phyloP scores from a whole-genome alignment of 2,113 vertebrate genomes.

The Pangasianodon hypophthalmus region DNA sequence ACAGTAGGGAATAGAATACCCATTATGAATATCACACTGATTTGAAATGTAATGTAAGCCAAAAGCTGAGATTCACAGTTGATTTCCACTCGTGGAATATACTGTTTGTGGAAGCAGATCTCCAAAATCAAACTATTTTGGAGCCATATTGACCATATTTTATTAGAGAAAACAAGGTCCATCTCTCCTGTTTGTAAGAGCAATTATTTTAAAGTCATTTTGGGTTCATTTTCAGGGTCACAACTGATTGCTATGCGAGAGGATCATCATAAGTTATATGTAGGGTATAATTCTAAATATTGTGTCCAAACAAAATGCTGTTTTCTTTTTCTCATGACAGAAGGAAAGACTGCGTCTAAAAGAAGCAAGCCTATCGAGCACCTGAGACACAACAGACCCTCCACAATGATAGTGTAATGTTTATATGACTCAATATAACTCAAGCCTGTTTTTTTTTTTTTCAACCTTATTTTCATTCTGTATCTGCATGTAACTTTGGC shows the following conservation, averaged over 20 bases:
- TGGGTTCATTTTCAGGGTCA: neutral
- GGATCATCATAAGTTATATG: neutral
- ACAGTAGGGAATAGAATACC: neutral
- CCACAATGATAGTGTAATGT: neutral
- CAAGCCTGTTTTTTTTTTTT: neutral
- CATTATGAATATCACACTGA: neutral
- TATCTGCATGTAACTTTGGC: neutral
- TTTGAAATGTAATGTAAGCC: neutral
- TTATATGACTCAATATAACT: neutral
- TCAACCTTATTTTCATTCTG: neutral
- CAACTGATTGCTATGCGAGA: neutral
- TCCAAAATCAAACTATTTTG: neutral
- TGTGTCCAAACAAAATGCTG: neutral
- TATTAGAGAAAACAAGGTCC: neutral
- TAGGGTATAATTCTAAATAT: neutral
- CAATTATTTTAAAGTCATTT: neutral
- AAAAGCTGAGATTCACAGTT: neutral
- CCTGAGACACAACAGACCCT: constrained; percentile 56
- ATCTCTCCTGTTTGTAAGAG: neutral
- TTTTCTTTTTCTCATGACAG: constrained; percentile 68
- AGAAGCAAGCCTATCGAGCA: constrained; percentile 78
- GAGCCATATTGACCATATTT: neutral
- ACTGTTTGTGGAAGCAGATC: neutral
- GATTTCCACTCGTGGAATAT: neutral
- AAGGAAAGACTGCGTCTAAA: constrained; percentile 92